Percentiles rank a stretch among this genome's conserved stretches.
Conservation (phyloP, 1,140 invertebrate genomes). For the Brachionus asplanchnoidis region DNA sequence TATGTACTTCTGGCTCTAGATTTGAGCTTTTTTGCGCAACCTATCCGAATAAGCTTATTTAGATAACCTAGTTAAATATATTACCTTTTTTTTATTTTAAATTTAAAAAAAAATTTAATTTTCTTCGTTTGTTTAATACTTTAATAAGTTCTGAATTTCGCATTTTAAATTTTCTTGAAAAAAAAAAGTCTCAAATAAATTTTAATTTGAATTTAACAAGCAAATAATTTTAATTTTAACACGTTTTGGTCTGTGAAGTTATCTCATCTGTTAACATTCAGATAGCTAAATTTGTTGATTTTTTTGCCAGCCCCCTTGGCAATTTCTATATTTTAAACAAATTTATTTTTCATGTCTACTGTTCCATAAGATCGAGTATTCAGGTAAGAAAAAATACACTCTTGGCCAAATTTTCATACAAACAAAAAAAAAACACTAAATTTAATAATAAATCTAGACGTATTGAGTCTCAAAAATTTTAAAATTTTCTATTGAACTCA, state of each 20-base stretch:
- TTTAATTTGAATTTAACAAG: background rate
- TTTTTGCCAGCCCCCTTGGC: background rate
- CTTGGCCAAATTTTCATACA: background rate
- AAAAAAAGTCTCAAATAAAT: background rate
- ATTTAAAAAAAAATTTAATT: background rate
- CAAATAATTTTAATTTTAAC: background rate
- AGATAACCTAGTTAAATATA: background rate
- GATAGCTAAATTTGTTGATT: background rate
- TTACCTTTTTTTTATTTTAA: background rate
- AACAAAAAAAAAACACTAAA: background rate
- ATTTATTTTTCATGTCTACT: background rate
- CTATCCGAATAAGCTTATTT: background rate
- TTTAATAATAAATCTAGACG: background rate
- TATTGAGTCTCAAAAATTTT: background rate
- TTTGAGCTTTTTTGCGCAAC: background rate
- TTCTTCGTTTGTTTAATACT: background rate
- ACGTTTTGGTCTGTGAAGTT: background rate
- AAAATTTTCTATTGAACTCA: background rate
- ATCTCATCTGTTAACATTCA: background rate
- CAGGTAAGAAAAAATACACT: background rate
- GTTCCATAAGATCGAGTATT: conserved; percentile 1
- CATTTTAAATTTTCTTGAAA: background rate
- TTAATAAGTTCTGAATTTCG: background rate
- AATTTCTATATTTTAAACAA: background rate
- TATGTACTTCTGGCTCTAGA: background rate